Percentiles rank a stretch among this genome's conserved stretches.
phyloP scores from a whole-genome alignment of 2,888 invertebrate genomes.

The Punctoribates punctum region DNA sequence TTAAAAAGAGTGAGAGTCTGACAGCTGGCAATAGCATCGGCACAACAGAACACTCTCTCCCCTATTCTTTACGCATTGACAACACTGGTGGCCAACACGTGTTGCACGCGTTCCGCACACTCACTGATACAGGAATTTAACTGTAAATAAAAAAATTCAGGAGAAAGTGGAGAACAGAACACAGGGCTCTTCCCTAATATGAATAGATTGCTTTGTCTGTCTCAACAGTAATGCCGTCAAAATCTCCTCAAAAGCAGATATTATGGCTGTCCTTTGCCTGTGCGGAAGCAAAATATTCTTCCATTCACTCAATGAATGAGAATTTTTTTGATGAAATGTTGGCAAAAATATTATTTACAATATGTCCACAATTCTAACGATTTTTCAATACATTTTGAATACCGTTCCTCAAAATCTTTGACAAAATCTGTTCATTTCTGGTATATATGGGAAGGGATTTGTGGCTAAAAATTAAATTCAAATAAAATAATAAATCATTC shows the following conservation, averaged over 20 bases:
- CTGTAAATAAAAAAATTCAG: constrained; percentile 26
- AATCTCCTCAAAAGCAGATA: background rate
- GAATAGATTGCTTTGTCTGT: constrained; percentile 9
- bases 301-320: background rate
- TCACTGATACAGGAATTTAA: constrained; percentile 32
- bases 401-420: too few relatives aligned
- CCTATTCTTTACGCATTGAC: background rate
- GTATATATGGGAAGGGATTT: too few relatives aligned
- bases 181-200: background rate
- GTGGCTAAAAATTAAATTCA: too few relatives aligned
- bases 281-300: constrained; percentile 27
- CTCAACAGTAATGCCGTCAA: constrained; percentile 26
- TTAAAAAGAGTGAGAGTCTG: constrained; percentile 34
- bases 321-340: background rate
- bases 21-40: constrained; percentile 27
- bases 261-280: background rate
- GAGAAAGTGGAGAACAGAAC: background rate
- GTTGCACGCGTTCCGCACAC: constrained; percentile 21
- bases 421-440: too few relatives aligned
- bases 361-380: background rate
- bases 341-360: background rate
- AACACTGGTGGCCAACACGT: constrained; percentile 31
- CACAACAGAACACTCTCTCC: constrained; percentile 13
- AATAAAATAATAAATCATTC: too few relatives aligned
- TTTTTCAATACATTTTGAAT: background rate